These are phyloP conservation scores for Heterotis niloticus DNA, from an alignment of 2,113 vertebrate species.

Conservation along the genomic window DNA sequence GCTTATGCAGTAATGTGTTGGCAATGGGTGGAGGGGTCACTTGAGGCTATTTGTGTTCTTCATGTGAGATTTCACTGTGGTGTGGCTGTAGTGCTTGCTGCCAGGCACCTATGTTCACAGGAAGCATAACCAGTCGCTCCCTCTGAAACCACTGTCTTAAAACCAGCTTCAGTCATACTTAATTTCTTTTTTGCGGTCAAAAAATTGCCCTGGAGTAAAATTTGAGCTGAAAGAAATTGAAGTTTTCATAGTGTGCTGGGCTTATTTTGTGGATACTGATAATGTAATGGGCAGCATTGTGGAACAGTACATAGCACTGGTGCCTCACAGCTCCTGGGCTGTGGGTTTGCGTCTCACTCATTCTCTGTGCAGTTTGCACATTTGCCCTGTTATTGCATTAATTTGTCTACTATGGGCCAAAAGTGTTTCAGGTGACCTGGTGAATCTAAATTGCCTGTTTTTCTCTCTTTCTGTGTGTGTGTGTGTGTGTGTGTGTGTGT, in stretches of 20 bases:
- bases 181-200: not conserved
- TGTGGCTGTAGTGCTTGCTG: not conserved
- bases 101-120: not conserved
- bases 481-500: too few relatives aligned
- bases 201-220: not conserved
- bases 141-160: slow-evolving; percentile 1
- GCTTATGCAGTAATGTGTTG: slow-evolving; percentile 6
- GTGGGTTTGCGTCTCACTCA: too few relatives aligned
- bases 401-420: too few relatives aligned
- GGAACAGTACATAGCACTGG: too few relatives aligned
- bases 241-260: not conserved
- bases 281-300: too few relatives aligned
- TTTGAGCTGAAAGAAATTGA: not conserved
- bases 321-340: too few relatives aligned
- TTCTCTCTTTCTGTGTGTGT: too few relatives aligned
- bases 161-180: not conserved
- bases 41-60: slow-evolving; percentile 1
- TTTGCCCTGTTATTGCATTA: not conserved
- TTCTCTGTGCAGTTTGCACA: not conserved
- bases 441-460: too few relatives aligned
- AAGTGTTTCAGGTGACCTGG: too few relatives aligned
- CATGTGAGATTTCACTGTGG: not conserved
- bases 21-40: slow-evolving; percentile 8
- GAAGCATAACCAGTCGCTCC: not conserved
- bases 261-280: too few relatives aligned